Conservation (phyloP, 2,797 vertebrate species). For the Austrolebias charrua region DNA sequence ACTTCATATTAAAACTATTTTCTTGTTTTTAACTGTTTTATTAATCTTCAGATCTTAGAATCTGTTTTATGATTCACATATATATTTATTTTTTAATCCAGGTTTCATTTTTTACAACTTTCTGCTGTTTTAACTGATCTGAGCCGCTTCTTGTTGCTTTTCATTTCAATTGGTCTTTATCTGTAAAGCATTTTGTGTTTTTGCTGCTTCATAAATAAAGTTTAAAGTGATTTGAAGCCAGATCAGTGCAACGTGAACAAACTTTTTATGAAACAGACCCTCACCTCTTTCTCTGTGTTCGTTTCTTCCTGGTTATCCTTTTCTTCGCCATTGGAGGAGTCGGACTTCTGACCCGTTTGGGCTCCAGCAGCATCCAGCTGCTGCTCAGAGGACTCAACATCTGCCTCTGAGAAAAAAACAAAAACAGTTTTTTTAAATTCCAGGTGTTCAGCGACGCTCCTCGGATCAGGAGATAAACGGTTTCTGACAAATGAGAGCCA, state of each 20-base stretch:
- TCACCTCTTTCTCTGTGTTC: slow-evolving; percentile 38
- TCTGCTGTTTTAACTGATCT: no score
- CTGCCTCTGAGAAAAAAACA: neutral
- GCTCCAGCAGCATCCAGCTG: slow-evolving; percentile 10
- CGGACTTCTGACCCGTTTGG: neutral
- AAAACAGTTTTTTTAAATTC: neutral
- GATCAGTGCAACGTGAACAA: no score
- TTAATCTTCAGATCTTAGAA: no score
- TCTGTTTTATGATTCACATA: no score
- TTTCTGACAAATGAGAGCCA: neutral
- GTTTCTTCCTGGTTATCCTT: slow-evolving; percentile 11
- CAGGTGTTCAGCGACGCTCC: no score
- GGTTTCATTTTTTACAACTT: no score
- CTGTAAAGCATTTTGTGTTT: neutral
- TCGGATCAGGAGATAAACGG: neutral
- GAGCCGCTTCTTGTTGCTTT: no score
- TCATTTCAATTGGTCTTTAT: no score
- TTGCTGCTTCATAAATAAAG: neutral
- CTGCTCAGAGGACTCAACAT: slow-evolving; percentile 19
- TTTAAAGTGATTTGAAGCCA: neutral
- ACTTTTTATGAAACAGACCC: neutral
- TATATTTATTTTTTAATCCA: no score
- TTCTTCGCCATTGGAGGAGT: neutral
- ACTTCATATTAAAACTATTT: no score
- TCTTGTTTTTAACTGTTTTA: no score